Base-by-base conservation (phyloP, 2,113 vertebrate genomes). In the Lontra canadensis region DNA sequence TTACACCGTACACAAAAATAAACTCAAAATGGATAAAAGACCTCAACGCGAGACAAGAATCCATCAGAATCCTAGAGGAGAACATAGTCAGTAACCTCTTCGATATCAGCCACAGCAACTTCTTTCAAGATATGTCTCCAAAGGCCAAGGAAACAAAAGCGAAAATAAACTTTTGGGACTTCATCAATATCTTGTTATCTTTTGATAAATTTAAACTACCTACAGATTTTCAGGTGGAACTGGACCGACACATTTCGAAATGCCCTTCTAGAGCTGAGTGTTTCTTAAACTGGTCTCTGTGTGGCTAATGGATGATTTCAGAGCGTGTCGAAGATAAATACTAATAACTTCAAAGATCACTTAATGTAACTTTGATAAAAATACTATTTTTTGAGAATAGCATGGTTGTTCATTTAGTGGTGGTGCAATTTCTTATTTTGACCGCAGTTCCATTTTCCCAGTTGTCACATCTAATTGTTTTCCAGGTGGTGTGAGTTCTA, bases 131-230 rank as follows among this genome's bases (percentile, higher is more conserved):
- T 42, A 42, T 42, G 39, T 42, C 39, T 42, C 39, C 39, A 42
- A 42, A 42, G 39, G 39, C 39, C 4, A 42, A 42, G 39, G 39
- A 42, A 42, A 42, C 39, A 42, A 42, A 42, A 42, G 39, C 39
- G 39, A 42, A 42, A 42, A 42, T 42, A 42, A 42, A 42, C 39
- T 42, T 42, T 42, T 42, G 39, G 39, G 39, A 42, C 39, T 42
- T 42, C 39, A 4, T 42, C 39, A 42, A 42, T 42, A 42, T 42
- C 39, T 42, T 42, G 39, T 42, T 36, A 74, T 67, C 55, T 97
- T 88, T 97, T 86, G 73, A 52, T 84, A 91, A 87, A 55, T 91
- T 84, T 61, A 69, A 63, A 12, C 79, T 78, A 78, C 86, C 78
- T 93, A 65, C 0, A 57, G 29, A 29, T 69, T 79, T 87, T 95